These are phyloP conservation scores for Pemphigus obesinymphae DNA, from an alignment of 1,140 invertebrate species.

Conservation along the genomic window DNA sequence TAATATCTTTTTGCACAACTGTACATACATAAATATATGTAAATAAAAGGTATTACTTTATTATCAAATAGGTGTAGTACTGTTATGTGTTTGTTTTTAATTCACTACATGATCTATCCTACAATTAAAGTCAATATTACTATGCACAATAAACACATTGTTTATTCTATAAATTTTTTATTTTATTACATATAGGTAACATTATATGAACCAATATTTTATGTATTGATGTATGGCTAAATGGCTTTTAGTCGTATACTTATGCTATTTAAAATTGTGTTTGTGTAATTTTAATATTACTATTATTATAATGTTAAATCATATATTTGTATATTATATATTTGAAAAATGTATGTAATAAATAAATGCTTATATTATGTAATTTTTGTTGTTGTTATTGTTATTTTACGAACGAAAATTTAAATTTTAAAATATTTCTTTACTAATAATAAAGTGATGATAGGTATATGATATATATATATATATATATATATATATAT, in stretches of 20 bases:
- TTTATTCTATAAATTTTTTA: neutral
- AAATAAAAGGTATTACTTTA: neutral
- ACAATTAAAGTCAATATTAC: neutral
- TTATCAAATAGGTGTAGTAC: neutral
- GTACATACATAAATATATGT: neutral
- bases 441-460: too few relatives aligned
- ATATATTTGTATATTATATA: too few relatives aligned
- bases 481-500: too few relatives aligned
- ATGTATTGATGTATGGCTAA: neutral
- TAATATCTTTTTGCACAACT: neutral
- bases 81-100: constrained; percentile 1
- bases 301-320: neutral
- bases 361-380: neutral
- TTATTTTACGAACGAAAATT: neutral
- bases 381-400: neutral
- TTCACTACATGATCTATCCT: neutral
- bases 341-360: neutral
- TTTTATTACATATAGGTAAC: neutral
- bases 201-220: neutral
- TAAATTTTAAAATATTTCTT: too few relatives aligned
- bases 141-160: neutral
- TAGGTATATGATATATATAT: too few relatives aligned
- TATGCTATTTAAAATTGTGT: neutral
- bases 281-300: neutral
- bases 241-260: neutral